phyloP scores from a whole-genome alignment of 2,888 invertebrate species.

The Poecilobothrus nobilitatus region DNA sequence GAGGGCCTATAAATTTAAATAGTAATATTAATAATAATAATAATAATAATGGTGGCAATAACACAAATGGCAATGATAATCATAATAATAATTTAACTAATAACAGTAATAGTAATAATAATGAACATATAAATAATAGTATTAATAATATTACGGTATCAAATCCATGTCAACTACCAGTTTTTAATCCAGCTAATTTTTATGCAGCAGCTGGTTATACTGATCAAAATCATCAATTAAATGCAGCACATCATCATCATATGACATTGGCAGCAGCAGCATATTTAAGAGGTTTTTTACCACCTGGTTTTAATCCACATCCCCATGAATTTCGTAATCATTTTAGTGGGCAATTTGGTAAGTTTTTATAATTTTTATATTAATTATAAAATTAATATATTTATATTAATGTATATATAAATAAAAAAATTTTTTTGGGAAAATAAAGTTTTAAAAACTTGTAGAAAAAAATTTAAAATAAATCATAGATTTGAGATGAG shows the following conservation, averaged over 20 bases:
- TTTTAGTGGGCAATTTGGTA: constrained; percentile 42
- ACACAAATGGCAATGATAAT: not conserved
- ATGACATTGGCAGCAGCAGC: constrained; percentile 43
- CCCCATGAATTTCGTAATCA: constrained; percentile 43
- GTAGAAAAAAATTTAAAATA: not conserved
- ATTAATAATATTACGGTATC: constrained; percentile 17
- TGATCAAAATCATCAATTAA: constrained; percentile 38
- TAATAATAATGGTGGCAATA: not conserved
- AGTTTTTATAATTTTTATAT: constrained; percentile 24
- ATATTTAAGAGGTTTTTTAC: constrained; percentile 40
- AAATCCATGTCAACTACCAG: constrained; percentile 42
- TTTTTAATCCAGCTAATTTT: constrained; percentile 43
- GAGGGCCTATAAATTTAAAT: no score
- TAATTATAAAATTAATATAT: constrained; percentile 10
- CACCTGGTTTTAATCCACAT: constrained; percentile 41
- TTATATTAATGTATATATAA: constrained; percentile 7
- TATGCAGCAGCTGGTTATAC: constrained; percentile 42
- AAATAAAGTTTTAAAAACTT: no score
- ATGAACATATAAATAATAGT: not conserved
- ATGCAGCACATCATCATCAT: constrained; percentile 42
- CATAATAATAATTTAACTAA: not conserved
- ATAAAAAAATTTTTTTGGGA: no score
- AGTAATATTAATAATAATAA: not conserved
- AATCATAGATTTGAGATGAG: no score
- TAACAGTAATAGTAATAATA: not conserved